Evolutionary conservation across 2,797 vertebrate species (phyloP), one percentile per base, ranked within the genome.

Genomic region (Hozukius guyotensis): DNA sequence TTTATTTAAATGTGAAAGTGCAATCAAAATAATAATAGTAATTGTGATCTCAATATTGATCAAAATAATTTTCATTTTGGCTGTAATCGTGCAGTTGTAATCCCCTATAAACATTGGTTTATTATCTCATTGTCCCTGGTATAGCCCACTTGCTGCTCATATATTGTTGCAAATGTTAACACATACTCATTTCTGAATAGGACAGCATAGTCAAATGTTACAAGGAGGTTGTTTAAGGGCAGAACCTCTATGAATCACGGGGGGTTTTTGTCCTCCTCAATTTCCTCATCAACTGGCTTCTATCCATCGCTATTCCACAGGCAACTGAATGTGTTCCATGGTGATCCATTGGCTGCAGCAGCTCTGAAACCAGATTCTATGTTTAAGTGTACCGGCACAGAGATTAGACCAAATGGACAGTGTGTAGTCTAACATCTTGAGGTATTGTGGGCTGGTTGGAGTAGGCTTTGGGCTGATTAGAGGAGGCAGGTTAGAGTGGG

Each of bases 401-500:
- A 80, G 86, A 87, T 87, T 85, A 92, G 79, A 80, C 64, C 64
- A 61, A 62, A 76, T 76, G 67, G 67, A 38, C 52, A 53, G 69
- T 71, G 79, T 85, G 85, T 71, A 74, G 75, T 90, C 49, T 75
- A 78, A 75, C 90, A 89, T 88, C 80, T 88, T 81, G 76, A 87
- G 87, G 83, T 91, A 77, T 72, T 81, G 88, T 73, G 72, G 78
- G 78, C 73, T 75, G 78, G 63, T 85, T 77, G 32, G 77, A 90
- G 63, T 22, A 74, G 90, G 88, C 90, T 93, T 90, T 89, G 81
- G 87, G 72, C 83, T 91, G 93, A 94, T 94, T 92, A 92, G 85
- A 89, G 71, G 81, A 90, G 88, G 85, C 90, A 92, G 92, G 93
- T 89, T 86, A 81, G 85, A 87, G 89, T 92, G 90, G 88, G 87